Conservation (phyloP, 2,113 vertebrate species). For the Nerophis ophidion region DNA sequence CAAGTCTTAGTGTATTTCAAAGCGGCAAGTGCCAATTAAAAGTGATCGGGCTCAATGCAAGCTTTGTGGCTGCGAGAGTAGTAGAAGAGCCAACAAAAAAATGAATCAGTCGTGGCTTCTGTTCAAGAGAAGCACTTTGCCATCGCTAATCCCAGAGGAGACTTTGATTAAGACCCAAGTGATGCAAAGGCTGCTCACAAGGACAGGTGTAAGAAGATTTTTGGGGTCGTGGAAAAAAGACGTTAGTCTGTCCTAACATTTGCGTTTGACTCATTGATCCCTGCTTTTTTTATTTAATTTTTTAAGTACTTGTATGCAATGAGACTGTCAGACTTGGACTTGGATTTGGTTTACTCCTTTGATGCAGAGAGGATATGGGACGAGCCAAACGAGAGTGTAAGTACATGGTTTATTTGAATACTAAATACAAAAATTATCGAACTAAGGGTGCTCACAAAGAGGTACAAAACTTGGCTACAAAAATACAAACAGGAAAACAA, state of each 20-base stretch:
- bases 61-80: slow-evolving; percentile 57
- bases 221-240: slow-evolving; percentile 17
- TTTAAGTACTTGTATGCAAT: too few species aligned
- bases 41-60: slow-evolving; percentile 65
- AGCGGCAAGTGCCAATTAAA: slow-evolving; percentile 70
- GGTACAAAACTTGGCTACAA: too few species aligned
- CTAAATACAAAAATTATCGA: too few species aligned
- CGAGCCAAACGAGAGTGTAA: too few species aligned
- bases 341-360: too few species aligned
- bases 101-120: slow-evolving; percentile 41
- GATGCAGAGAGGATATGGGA: too few species aligned
- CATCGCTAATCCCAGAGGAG: slow-evolving; percentile 33
- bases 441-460: too few species aligned
- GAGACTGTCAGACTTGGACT: too few species aligned
- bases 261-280: too few species aligned
- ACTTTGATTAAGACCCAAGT: slow-evolving; percentile 29
- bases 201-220: slow-evolving; percentile 13
- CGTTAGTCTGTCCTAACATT: neutral
- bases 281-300: too few species aligned
- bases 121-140: slow-evolving; percentile 38
- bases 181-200: slow-evolving; percentile 15
- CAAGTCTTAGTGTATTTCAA: slow-evolving; percentile 67
- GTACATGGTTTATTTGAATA: too few species aligned
- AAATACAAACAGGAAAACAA: too few species aligned
- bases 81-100: slow-evolving; percentile 54